Percentiles rank a stretch among this genome's conserved stretches.
Conservation (phyloP, 2,113 vertebrate species). For the Rhabdornis inornatus region DNA sequence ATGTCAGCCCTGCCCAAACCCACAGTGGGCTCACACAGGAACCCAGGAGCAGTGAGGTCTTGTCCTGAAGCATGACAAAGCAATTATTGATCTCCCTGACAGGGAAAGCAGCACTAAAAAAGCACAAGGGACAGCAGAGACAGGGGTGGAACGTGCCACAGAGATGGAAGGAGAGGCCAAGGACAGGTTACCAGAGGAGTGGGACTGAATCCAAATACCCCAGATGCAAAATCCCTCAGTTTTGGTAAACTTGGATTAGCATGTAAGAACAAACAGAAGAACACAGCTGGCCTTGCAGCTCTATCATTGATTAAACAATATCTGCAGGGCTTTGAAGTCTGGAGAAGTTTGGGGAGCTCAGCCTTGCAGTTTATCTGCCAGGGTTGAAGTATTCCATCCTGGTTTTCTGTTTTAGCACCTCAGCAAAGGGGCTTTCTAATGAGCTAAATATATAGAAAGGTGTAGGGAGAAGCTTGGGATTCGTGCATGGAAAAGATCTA, state of each 20-base stretch:
- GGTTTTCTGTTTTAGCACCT: slow-evolving; percentile 53
- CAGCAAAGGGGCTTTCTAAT: background rate
- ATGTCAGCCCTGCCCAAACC: background rate
- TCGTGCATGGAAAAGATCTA: background rate
- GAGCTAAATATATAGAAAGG: slow-evolving; percentile 43
- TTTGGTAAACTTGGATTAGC: slow-evolving; percentile 68
- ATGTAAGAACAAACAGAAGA: slow-evolving; percentile 65
- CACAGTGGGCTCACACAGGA: background rate
- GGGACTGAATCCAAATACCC: slow-evolving; percentile 16
- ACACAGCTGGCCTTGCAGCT: slow-evolving; percentile 50
- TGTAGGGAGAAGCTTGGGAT: slow-evolving; percentile 17
- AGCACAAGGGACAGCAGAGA: background rate
- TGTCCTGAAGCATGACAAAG: slow-evolving; percentile 25
- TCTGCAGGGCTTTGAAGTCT: slow-evolving; percentile 57
- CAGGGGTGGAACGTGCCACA: background rate
- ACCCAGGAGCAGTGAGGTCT: background rate
- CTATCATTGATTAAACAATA: slow-evolving; percentile 56
- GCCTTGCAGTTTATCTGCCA: slow-evolving; percentile 25
- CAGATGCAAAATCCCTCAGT: slow-evolving; percentile 57
- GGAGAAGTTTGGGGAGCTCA: slow-evolving; percentile 49
- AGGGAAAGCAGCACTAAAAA: background rate
- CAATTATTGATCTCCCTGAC: slow-evolving; percentile 11
- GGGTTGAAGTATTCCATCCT: slow-evolving; percentile 45
- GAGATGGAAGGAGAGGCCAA: slow-evolving; percentile 49
- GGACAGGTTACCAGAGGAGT: slow-evolving; percentile 48